A percentile compares a stretch with the other conserved stretches of the same genome.
Conservation (phyloP, 2,888 invertebrate species). For the Branchinecta sandiegonensis region DNA sequence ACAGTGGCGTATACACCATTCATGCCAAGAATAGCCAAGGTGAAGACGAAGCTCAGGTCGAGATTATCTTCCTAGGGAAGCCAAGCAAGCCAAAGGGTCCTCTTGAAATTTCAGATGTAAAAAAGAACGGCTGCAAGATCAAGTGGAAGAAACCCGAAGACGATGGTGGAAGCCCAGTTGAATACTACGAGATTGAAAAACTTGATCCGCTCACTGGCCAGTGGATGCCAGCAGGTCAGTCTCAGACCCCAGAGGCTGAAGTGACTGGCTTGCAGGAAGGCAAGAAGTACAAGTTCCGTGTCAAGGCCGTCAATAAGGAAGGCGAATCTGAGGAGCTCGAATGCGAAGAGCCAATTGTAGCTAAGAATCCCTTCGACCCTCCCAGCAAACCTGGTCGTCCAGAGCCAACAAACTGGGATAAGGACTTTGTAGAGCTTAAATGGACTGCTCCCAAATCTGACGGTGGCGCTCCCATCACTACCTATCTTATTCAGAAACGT, state of each 20-base stretch:
- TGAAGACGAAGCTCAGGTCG: conserved; percentile 77
- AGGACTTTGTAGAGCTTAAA: conserved; percentile 82
- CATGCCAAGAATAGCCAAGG: conserved; percentile 84
- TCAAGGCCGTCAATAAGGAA: conserved; percentile 93
- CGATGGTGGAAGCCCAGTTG: conserved; percentile 85
- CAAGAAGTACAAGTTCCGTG: conserved; percentile 95
- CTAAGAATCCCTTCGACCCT: conserved; percentile 97
- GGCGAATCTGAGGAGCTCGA: conserved; percentile 94
- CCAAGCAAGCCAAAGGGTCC: conserved; percentile 51
- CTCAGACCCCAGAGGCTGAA: conserved; percentile 60
- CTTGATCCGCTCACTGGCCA: conserved; percentile 77
- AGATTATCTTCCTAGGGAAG: conserved; percentile 60
- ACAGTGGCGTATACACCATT: conserved; percentile 75
- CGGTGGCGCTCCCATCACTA: conserved; percentile 93
- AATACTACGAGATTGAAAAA: conserved; percentile 91
- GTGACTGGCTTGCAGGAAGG: conserved; percentile 74
- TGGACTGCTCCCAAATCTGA: conserved; percentile 83
- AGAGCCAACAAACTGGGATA: conserved; percentile 83
- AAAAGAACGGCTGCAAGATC: conserved; percentile 78
- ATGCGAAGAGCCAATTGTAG: conserved; percentile 81
- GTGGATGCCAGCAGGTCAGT: conserved; percentile 83
- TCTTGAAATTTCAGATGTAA: conserved; percentile 69
- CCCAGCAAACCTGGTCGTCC: conserved; percentile 84
- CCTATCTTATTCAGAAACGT: conserved; percentile 84
- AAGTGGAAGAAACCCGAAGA: conserved; percentile 89